Conservation (phyloP, 2,888 invertebrate genomes). For the Nycteola revayana region DNA sequence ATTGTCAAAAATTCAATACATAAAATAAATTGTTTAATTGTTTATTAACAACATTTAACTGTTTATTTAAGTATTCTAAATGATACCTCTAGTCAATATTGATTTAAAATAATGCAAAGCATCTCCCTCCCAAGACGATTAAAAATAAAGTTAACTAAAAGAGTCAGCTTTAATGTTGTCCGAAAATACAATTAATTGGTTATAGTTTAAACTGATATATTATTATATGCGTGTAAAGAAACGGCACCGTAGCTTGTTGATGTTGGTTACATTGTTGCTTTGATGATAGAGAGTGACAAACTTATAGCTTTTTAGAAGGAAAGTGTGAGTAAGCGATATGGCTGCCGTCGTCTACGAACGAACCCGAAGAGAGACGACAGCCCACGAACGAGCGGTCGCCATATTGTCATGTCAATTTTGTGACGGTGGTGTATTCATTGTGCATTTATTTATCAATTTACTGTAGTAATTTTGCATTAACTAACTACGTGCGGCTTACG, state of each 20-base stretch:
- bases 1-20: too few species aligned
- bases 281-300: slow-evolving; percentile 26
- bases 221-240: slow-evolving; percentile 31
- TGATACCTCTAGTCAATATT: too few species aligned
- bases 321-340: slow-evolving; percentile 30
- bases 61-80: too few species aligned
- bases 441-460: slow-evolving; percentile 42
- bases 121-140: too few species aligned
- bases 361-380: slow-evolving; percentile 41
- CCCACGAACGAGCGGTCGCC: slow-evolving; percentile 57
- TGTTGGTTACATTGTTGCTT: slow-evolving; percentile 31
- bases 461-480: slow-evolving; percentile 40
- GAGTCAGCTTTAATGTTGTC: too few species aligned
- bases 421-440: slow-evolving; percentile 57
- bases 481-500: slow-evolving; percentile 44
- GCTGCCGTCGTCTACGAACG: slow-evolving; percentile 23
- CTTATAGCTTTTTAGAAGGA: slow-evolving; percentile 2
- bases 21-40: too few species aligned
- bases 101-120: too few species aligned
- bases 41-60: too few species aligned
- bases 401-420: slow-evolving; percentile 75
- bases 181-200: too few species aligned
- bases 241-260: slow-evolving; percentile 17
- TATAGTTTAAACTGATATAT: too few species aligned
- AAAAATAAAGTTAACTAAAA: too few species aligned